phyloP scores from a whole-genome alignment of 2,113 vertebrate genomes.

The Ophiodon elongatus region DNA sequence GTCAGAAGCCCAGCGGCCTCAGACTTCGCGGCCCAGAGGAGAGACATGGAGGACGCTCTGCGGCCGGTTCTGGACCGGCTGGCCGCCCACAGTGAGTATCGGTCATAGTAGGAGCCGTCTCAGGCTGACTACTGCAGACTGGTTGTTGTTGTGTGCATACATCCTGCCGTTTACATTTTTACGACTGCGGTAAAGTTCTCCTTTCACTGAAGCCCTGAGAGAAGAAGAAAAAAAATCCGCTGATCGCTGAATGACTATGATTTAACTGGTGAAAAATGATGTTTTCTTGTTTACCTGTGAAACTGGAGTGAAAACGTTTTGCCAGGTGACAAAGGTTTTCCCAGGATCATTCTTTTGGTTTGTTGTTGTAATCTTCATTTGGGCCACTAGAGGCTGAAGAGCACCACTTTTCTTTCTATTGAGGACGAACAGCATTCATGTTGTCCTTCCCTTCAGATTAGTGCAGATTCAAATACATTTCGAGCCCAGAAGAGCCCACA shows the following conservation, averaged over 20 bases:
- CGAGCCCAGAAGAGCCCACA: too few relatives aligned
- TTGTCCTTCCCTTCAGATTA: too few relatives aligned
- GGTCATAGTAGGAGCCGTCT: not conserved
- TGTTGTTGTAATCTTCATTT: not conserved
- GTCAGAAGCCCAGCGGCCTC: slow-evolving; percentile 68
- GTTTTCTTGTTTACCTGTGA: too few relatives aligned
- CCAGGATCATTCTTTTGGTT: too few relatives aligned
- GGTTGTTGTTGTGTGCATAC: not conserved
- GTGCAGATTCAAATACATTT: too few relatives aligned
- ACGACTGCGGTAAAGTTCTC: not conserved
- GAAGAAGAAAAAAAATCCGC: not conserved
- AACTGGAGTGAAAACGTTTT: not conserved
- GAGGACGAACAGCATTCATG: too few relatives aligned
- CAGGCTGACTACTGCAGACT: not conserved
- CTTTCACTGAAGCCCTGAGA: not conserved
- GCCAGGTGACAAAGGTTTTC: not conserved
- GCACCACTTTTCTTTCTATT: too few relatives aligned
- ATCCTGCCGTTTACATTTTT: not conserved
- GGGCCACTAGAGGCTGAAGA: too few relatives aligned
- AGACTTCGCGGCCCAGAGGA: slow-evolving; percentile 83
- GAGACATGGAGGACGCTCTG: slow-evolving; percentile 78
- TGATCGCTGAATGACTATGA: too few relatives aligned
- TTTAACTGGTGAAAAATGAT: too few relatives aligned
- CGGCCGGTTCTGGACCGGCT: slow-evolving; percentile 81
- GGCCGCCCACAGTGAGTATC: slow-evolving; percentile 69